These are phyloP conservation scores for Cathartes aura DNA, from an alignment of 2,113 vertebrate species.

Conservation along the genomic window DNA sequence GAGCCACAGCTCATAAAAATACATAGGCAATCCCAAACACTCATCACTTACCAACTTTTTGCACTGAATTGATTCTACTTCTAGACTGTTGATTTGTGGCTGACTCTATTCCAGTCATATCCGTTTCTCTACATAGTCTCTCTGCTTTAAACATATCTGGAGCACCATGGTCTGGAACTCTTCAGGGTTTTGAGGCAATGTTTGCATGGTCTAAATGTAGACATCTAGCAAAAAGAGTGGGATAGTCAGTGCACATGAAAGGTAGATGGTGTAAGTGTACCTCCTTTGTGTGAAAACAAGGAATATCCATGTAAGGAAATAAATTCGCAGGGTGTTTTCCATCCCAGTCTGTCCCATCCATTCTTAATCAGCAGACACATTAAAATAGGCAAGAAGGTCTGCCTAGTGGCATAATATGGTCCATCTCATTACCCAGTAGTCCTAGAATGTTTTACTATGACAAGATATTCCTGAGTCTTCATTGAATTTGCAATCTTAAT, in stretches of 20 bases:
- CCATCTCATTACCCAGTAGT: not conserved
- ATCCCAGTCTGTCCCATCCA: not conserved
- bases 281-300: not conserved
- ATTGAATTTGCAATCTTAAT: not conserved
- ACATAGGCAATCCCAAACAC: conserved; percentile 37
- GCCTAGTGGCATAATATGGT: not conserved
- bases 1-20: conserved; percentile 33
- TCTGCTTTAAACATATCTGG: not conserved
- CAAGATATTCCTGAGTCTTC: not conserved
- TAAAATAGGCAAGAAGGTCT: not conserved
- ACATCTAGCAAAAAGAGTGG: not conserved
- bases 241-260: not conserved
- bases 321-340: not conserved
- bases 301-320: not conserved
- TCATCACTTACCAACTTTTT: not conserved
- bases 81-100: not conserved
- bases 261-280: not conserved
- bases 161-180: not conserved
- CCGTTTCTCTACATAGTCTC: not conserved
- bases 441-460: not conserved
- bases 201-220: not conserved
- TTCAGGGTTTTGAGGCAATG: not conserved
- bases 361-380: not conserved
- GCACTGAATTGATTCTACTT: not conserved
- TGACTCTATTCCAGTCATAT: not conserved